These are phyloP conservation scores for Orchestes rusci DNA, from an alignment of 2,888 invertebrate genomes.

Conservation along the genomic window DNA sequence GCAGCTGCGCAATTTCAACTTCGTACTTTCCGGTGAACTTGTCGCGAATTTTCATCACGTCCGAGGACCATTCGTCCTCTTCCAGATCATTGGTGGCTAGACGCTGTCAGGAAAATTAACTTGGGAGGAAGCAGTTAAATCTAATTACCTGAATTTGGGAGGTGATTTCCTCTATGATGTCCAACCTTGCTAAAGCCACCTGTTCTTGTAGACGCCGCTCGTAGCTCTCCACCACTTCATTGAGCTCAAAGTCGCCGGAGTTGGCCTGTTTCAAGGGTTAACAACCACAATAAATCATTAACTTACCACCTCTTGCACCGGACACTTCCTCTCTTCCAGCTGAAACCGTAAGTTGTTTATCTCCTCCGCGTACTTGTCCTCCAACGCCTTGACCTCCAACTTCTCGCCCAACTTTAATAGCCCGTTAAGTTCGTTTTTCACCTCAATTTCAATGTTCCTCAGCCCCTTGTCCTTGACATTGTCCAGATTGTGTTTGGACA, in stretches of 20 bases:
- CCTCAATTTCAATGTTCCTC: conserved; percentile 29
- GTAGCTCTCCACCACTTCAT: conserved; percentile 45
- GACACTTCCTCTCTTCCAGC: conserved; percentile 42
- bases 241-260: conserved; percentile 43
- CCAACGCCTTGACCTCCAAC: conserved; percentile 47
- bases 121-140: no score
- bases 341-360: conserved; percentile 40
- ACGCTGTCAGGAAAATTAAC: no score
- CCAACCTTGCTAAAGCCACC: conserved; percentile 56
- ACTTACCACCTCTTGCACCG: conserved; percentile 49
- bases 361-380: conserved; percentile 46
- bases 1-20: conserved; percentile 51
- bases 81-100: conserved; percentile 56
- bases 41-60: conserved; percentile 64
- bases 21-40: conserved; percentile 64
- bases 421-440: conserved; percentile 32
- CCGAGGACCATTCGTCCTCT: conserved; percentile 68
- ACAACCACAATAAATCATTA: conserved; percentile 3
- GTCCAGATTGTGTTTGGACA: conserved; percentile 32
- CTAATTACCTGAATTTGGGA: conserved; percentile 64
- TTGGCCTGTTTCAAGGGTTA: no score
- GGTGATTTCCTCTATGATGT: conserved; percentile 62
- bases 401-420: conserved; percentile 38
- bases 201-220: conserved; percentile 54
- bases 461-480: conserved; percentile 33